Conservation (phyloP, 1,140 invertebrate species). For the Drosophila ercepeae region DNA sequence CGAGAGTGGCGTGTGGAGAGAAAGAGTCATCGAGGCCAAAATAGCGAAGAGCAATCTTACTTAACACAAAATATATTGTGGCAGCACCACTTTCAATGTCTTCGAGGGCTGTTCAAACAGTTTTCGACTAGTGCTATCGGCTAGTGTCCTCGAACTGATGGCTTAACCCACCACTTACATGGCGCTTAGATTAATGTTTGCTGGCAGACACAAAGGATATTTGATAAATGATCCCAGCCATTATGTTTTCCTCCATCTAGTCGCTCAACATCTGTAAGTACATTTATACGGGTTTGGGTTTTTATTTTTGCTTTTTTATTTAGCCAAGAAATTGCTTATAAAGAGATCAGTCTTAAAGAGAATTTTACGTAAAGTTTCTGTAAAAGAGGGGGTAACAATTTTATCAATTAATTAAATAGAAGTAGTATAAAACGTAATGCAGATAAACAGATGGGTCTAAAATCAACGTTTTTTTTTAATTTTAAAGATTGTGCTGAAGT, state of each 20-base stretch:
- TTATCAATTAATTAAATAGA: too few species aligned
- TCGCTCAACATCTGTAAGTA: constrained; percentile 52
- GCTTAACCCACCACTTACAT: constrained; percentile 39
- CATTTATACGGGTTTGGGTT: constrained; percentile 44
- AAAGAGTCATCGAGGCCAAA: constrained; percentile 14
- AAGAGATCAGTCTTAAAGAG: constrained; percentile 33
- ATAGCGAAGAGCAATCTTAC: constrained; percentile 50
- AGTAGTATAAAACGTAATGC: too few species aligned
- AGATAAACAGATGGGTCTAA: too few species aligned
- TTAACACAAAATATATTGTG: constrained; percentile 58
- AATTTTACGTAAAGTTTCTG: neutral
- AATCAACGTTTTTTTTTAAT: too few species aligned
- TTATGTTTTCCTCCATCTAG: constrained; percentile 27
- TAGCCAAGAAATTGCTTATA: neutral
- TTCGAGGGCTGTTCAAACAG: constrained; percentile 33
- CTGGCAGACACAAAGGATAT: constrained; percentile 73
- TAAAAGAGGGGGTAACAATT: too few species aligned
- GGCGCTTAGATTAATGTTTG: constrained; percentile 69
- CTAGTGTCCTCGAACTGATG: constrained; percentile 17
- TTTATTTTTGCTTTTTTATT: constrained; percentile 18
- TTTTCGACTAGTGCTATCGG: neutral
- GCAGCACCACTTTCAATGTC: constrained; percentile 20
- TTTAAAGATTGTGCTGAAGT: too few species aligned
- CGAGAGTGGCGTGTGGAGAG: constrained; percentile 5
- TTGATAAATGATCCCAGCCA: constrained; percentile 73